Conservation (phyloP, 2,888 invertebrate species). For the Cryptosula pallasiana region DNA sequence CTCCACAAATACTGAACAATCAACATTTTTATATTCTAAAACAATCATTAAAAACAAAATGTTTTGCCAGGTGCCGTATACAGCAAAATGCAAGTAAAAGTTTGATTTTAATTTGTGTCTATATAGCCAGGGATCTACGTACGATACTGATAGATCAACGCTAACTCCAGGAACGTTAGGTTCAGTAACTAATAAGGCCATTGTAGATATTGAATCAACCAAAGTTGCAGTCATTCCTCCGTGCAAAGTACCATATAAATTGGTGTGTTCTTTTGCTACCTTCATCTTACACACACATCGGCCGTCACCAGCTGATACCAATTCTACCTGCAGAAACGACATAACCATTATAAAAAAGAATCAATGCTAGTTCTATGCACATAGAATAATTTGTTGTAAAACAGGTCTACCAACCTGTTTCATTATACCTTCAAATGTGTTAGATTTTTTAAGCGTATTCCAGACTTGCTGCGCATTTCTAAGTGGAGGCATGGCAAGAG, state of each 20-base stretch:
- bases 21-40: no score
- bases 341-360: neutral
- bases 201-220: constrained; percentile 71
- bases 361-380: neutral
- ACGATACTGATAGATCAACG: constrained; percentile 76
- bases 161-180: constrained; percentile 67
- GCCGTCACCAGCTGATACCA: constrained; percentile 60
- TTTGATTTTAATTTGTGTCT: no score
- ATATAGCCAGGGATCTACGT: constrained; percentile 52
- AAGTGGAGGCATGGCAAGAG: neutral
- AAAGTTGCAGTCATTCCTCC: constrained; percentile 80
- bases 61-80: no score
- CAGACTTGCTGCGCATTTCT: neutral
- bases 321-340: constrained; percentile 25
- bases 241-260: constrained; percentile 70
- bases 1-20: no score
- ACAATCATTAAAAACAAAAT: no score
- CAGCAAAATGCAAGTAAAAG: no score
- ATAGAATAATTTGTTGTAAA: neutral
- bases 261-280: constrained; percentile 69
- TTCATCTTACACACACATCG: constrained; percentile 69
- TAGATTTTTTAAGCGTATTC: neutral
- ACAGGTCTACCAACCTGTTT: neutral
- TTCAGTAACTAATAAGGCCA: constrained; percentile 66
- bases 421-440: neutral